These are phyloP conservation scores for Cyprinodon tularosa DNA, from an alignment of 2,113 vertebrate species.

Conservation along the genomic window DNA sequence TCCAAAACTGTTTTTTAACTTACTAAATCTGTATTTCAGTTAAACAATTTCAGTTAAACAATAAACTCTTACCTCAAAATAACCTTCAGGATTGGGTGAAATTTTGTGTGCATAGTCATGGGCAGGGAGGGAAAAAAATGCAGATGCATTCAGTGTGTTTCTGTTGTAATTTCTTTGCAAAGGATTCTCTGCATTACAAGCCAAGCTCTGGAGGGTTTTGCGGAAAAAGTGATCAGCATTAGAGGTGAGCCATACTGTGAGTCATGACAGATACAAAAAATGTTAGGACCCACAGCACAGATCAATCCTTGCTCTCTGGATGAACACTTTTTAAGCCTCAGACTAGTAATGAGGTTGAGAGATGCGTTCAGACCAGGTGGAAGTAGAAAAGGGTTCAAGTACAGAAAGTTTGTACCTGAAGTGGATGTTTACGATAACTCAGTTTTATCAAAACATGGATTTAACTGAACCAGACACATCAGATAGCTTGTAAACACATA, in stretches of 20 bases:
- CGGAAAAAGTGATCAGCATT: background rate
- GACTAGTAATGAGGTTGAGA: background rate
- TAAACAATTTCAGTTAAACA: background rate
- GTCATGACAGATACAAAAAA: background rate
- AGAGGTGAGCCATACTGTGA: constrained; percentile 4
- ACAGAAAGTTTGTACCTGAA: constrained; percentile 7
- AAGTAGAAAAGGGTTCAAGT: constrained; percentile 35
- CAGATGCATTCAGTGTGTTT: background rate
- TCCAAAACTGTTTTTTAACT: background rate
- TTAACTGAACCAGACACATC: background rate
- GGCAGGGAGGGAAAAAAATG: background rate
- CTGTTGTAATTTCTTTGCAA: background rate
- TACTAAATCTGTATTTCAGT: background rate
- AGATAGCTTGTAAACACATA: constrained; percentile 13
- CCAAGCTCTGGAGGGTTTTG: background rate
- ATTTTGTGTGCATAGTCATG: background rate
- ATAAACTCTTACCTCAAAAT: background rate
- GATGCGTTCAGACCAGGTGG: constrained; percentile 25
- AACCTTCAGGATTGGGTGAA: background rate
- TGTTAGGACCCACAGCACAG: background rate
- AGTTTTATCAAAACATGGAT: background rate
- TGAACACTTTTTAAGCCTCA: background rate
- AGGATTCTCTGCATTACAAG: background rate
- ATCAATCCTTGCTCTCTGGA: background rate
- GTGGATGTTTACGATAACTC: constrained; percentile 26